These are phyloP conservation scores for Maconellicoccus hirsutus DNA, from an alignment of 1,140 invertebrate genomes.

Conservation along the genomic window DNA sequence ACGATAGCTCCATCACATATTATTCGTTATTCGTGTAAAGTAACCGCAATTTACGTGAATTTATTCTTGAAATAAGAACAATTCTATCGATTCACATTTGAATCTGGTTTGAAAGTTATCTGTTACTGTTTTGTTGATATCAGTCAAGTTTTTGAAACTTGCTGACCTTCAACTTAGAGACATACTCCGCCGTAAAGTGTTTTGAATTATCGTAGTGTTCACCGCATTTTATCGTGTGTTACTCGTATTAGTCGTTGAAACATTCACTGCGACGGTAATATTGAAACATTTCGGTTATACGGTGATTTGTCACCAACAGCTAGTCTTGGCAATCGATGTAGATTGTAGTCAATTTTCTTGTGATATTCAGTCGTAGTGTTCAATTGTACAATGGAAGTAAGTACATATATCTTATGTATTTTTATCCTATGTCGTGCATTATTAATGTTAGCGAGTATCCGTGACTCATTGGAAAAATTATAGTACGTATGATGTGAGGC, in stretches of 20 bases:
- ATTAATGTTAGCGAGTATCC: too few species aligned
- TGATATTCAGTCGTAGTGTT: not conserved
- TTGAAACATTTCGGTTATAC: not conserved
- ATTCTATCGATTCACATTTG: not conserved
- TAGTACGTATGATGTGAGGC: too few species aligned
- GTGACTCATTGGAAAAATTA: too few species aligned
- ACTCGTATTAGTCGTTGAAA: not conserved
- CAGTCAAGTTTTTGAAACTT: not conserved
- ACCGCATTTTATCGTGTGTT: not conserved
- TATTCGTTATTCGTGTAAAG: too few species aligned
- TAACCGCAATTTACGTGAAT: too few species aligned
- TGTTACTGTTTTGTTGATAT: not conserved
- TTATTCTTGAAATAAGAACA: too few species aligned
- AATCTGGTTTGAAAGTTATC: slow-evolving; percentile 9
- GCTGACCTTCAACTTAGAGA: not conserved
- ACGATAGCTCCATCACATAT: too few species aligned
- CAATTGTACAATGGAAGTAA: slow-evolving; percentile 23
- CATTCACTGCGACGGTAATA: too few species aligned
- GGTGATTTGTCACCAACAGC: too few species aligned
- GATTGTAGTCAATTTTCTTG: too few species aligned
- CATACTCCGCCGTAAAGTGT: not conserved
- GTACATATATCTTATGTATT: slow-evolving; percentile 3
- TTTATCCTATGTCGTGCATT: too few species aligned
- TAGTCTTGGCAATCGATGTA: too few species aligned
- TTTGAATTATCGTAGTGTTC: not conserved